Conservation (phyloP, 2,888 invertebrate genomes). For the Diaperis boleti region DNA sequence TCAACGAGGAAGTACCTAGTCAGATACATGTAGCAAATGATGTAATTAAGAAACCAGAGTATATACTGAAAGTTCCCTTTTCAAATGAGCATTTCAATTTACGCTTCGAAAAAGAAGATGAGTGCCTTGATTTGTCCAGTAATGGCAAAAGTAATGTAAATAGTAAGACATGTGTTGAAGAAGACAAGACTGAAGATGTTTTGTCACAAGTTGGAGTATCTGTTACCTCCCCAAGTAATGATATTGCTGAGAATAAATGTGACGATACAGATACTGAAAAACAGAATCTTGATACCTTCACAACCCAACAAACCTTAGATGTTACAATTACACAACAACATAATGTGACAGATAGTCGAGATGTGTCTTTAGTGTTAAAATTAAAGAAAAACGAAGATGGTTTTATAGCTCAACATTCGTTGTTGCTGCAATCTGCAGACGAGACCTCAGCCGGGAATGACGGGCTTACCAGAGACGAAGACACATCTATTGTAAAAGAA, state of each 20-base stretch:
- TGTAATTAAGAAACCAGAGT: constrained; percentile 14
- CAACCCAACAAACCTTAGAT: too few relatives aligned
- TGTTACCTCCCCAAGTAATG: not conserved
- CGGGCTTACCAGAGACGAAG: too few relatives aligned
- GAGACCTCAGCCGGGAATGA: too few relatives aligned
- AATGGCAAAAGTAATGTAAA: not conserved
- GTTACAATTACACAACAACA: too few relatives aligned
- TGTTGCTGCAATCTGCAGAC: too few relatives aligned
- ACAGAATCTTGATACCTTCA: too few relatives aligned
- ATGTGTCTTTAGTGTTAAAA: too few relatives aligned
- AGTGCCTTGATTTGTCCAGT: not conserved
- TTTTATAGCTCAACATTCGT: too few relatives aligned
- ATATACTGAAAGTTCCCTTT: constrained; percentile 39
- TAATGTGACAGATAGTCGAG: too few relatives aligned
- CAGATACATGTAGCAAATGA: not conserved
- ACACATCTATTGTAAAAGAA: too few relatives aligned
- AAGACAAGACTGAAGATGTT: not conserved
- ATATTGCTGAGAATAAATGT: not conserved
- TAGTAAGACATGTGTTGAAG: not conserved
- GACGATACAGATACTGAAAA: not conserved
- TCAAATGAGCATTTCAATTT: constrained; percentile 33
- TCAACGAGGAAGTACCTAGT: not conserved
- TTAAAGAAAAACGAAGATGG: too few relatives aligned
- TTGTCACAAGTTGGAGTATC: not conserved
- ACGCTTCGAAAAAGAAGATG: not conserved